Conservation (phyloP, 2,797 vertebrate species). For the Furcifer pardalis region DNA sequence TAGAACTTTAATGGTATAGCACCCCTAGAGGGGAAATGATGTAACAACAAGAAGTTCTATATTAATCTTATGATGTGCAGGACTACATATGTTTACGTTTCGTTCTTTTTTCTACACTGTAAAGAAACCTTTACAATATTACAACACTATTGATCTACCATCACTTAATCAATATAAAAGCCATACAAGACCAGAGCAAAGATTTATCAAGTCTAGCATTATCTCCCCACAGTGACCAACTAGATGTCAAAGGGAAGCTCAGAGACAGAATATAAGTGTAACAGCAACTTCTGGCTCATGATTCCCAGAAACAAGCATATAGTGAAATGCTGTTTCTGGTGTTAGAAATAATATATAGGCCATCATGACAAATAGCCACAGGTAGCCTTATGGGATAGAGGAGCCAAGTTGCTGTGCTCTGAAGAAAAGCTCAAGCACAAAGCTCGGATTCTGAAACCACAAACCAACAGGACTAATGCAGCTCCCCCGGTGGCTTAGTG, state of each 20-base stretch:
- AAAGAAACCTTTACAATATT: not conserved
- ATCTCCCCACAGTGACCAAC: too few species aligned
- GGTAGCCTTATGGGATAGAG: not conserved
- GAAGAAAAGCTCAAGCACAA: not conserved
- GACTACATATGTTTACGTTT: not conserved
- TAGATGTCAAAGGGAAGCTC: too few species aligned
- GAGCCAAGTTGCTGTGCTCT: not conserved
- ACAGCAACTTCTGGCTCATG: too few species aligned
- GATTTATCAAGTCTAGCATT: not conserved
- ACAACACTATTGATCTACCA: not conserved
- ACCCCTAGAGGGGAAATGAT: too few species aligned
- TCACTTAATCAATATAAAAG: not conserved
- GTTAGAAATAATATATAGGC: too few species aligned
- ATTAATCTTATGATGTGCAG: too few species aligned
- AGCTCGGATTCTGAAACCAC: not conserved
- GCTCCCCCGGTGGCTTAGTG: too few species aligned
- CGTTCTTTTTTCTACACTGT: not conserved
- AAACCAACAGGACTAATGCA: not conserved
- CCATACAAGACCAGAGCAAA: not conserved
- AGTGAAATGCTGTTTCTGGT: too few species aligned
- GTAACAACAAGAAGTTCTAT: too few species aligned
- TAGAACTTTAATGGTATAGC: too few species aligned
- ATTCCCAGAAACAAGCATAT: too few species aligned
- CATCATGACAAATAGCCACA: not conserved
- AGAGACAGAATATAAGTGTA: too few species aligned